Conservation (phyloP, 2,888 invertebrate species). For the Tromatobia lineatoria region DNA sequence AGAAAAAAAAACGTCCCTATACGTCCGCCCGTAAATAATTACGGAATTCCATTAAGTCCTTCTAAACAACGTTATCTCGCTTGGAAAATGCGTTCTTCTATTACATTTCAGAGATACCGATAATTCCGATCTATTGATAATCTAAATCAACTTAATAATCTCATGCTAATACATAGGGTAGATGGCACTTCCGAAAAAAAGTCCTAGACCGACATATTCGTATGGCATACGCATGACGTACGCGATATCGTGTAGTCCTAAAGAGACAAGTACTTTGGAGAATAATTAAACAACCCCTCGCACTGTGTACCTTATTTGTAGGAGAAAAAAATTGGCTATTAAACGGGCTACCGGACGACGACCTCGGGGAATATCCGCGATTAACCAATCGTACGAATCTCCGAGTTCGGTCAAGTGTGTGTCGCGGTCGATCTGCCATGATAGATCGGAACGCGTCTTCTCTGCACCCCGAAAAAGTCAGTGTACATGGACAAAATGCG, state of each 20-base stretch:
- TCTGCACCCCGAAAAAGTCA: constrained; percentile 77
- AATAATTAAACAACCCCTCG: constrained; percentile 41
- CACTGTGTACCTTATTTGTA: background rate
- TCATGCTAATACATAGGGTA: background rate
- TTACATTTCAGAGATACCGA: background rate
- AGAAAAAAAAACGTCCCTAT: background rate
- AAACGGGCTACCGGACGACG: constrained; percentile 14
- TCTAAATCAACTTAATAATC: background rate
- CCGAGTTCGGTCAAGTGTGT: constrained; percentile 70
- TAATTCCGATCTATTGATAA: background rate
- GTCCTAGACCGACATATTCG: constrained; percentile 67
- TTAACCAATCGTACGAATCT: background rate
- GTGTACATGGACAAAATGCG: constrained; percentile 76
- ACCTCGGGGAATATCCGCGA: constrained; percentile 14
- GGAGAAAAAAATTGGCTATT: constrained; percentile 15
- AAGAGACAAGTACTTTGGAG: constrained; percentile 61
- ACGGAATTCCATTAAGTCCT: background rate
- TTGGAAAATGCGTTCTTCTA: background rate
- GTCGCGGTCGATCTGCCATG: constrained; percentile 83
- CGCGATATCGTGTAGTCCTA: constrained; percentile 77
- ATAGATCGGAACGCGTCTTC: constrained; percentile 84
- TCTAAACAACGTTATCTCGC: background rate
- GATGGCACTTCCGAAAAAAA: constrained; percentile 52
- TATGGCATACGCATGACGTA: constrained; percentile 74
- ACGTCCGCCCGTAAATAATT: background rate